Conservation (phyloP, 2,888 invertebrate genomes). For the Rhodophaea formosa region DNA sequence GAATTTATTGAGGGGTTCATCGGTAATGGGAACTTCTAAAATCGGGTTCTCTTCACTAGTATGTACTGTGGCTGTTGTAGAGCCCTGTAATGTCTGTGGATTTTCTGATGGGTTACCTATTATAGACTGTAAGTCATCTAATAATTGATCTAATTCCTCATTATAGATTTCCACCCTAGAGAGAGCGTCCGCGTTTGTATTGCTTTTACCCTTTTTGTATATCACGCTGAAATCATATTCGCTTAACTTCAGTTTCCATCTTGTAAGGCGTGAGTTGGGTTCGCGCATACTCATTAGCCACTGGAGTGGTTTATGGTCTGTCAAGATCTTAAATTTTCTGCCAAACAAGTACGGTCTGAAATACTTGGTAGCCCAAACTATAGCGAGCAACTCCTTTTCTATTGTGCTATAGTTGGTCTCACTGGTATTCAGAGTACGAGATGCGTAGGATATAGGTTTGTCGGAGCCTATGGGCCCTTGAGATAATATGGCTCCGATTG, state of each 20-base stretch:
- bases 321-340: too few relatives aligned
- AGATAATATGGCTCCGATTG: slow-evolving; percentile 20
- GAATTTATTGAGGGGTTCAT: slow-evolving; percentile 31
- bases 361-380: too few relatives aligned
- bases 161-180: slow-evolving; percentile 31
- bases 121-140: too few relatives aligned
- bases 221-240: slow-evolving; percentile 35
- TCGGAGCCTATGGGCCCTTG: slow-evolving; percentile 29
- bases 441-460: too few relatives aligned
- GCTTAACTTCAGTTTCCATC: slow-evolving; percentile 44
- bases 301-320: too few relatives aligned
- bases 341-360: too few relatives aligned
- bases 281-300: slow-evolving; percentile 51
- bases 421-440: too few relatives aligned
- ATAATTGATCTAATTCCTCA: too few relatives aligned
- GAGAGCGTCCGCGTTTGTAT: slow-evolving; percentile 37
- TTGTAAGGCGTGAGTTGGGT: slow-evolving; percentile 43
- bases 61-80: slow-evolving; percentile 27
- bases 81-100: slow-evolving; percentile 8
- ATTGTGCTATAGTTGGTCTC: too few relatives aligned
- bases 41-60: slow-evolving; percentile 33
- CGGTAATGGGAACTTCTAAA: slow-evolving; percentile 29
- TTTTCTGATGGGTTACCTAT: not conserved
- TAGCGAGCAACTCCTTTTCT: too few relatives aligned
- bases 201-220: slow-evolving; percentile 35